Evolutionary conservation across 2,113 vertebrate genomes (phyloP), one percentile per base, ranked within the genome.

Genomic region (Calyptommatus sinebrachiatus): DNA sequence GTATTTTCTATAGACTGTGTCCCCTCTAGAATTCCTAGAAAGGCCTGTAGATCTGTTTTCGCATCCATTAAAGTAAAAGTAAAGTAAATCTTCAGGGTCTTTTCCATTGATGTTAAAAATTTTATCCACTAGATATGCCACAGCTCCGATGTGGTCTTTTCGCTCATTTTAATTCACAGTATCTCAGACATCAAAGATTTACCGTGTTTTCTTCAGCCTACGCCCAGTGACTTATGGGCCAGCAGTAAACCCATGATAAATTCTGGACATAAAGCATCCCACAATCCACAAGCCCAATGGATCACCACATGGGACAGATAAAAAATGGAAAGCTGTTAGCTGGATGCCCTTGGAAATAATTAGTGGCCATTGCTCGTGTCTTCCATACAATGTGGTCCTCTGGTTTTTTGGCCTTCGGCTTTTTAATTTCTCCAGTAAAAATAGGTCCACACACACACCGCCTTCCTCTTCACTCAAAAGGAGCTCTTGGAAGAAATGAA

Each of bases 271-370:
- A 88, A 90, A 90, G 73, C 82, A 31, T 83, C 66, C 69, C 81
- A 72, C 84, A 88, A 78, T 83, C 83, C 85, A 85, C 87, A 89
- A 88, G 87, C 65, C 31, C 75, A 80, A 68, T 82, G 53, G 85
- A 74, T 87, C 81, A 86, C 35, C 81, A 83, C 84, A 80, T 50
- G 78, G 78, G 86, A 87, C 62, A 83, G 90, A 88, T 87, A 85
- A 88, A 87, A 85, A 82, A 1, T 35, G 10, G 63, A 86, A 74
- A 81, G 71, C 60, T 88, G 80, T n/a, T 86, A 22, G 76, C 89
- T 90, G 83, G 89, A 83, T 83, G 78, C 31, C 77, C 78, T 91
- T 85, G 83, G 73, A 92, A 88, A 85, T 89, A 90, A 89, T 91
- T 90, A 91, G 71, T 80, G 74, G 74, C 69, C 80, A 53, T 69